Evolutionary conservation across 92 coral and sea anemone species (phyloP).

Genomic region (Porites lobata): DNA sequence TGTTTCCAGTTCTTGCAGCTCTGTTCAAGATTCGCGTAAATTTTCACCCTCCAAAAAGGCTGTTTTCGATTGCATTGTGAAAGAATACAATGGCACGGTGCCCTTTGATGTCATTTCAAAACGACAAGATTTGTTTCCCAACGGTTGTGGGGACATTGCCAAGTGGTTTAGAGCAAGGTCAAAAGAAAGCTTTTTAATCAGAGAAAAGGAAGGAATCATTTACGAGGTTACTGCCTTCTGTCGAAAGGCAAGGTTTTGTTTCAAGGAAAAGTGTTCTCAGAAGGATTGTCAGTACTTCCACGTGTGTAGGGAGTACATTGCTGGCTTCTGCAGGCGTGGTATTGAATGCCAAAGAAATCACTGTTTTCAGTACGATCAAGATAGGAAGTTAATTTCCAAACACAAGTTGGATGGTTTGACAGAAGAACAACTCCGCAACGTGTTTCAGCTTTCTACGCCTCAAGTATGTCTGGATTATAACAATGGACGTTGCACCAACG

Average conservation of each 20-base stretch:
- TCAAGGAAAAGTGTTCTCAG: conserved; percentile 24
- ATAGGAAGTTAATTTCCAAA: conserved; percentile 35
- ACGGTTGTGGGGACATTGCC: conserved; percentile 34
- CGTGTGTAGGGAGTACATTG: conserved; percentile 56
- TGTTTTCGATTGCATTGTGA: conserved; percentile 60
- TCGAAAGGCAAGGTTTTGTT: conserved; percentile 56
- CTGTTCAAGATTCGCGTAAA: conserved; percentile 6
- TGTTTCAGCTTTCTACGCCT: conserved; percentile 61
- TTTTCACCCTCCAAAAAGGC: conserved; percentile 40
- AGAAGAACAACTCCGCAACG: conserved; percentile 47
- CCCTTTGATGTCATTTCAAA: conserved; percentile 42
- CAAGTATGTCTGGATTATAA: conserved; percentile 68
- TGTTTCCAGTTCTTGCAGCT: conserved; percentile 34
- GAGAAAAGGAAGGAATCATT: conserved; percentile 46
- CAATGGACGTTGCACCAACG: conserved; percentile 25
- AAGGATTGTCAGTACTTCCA: conserved; percentile 52
- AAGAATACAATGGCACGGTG: conserved; percentile 48
- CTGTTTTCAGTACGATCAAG: conserved; percentile 31
- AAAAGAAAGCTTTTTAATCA: conserved; percentile 46
- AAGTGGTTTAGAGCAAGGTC: conserved; percentile 45
- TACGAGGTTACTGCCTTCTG: conserved; percentile 36
- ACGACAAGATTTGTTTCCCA: conserved; percentile 57
- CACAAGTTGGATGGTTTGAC: conserved; percentile 54
- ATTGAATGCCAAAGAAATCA: conserved; percentile 50
- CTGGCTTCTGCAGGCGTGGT: conserved; percentile 62